Base-by-base conservation (phyloP, 1,140 invertebrate genomes). In the Papilio polyxenes region DNA sequence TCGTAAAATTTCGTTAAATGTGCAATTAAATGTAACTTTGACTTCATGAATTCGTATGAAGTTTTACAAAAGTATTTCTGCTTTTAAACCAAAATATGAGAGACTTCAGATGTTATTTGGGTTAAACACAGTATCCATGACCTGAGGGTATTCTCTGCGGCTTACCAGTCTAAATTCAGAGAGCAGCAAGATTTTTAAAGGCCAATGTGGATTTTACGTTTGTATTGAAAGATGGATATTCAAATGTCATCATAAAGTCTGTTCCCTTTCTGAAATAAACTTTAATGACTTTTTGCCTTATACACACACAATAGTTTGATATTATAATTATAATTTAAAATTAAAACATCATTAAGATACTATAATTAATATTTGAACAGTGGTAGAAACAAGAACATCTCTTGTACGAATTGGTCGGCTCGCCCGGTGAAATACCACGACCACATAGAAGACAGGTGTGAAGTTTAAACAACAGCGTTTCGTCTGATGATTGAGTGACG, bases 101-200 rank as follows among this genome's bases (percentile, higher is more conserved):
- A 37, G 37, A 23, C 65, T n/a, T 37, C 65, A 37, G 23, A 65
- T 23, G 62, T 37, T 69, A 69, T 69, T 37, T 69, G 13, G 65
- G 23, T 69, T 69, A 69, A 69, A 69, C 62, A n/a, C n/a, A 20
- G n/a, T 17, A 69, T 69, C 65, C 65, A 37, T 69, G 65, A 69
- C 65, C 65, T 37, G 65, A 3, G 65, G 65, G 23, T 69, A 69
- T 37, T 69, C 65, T 69, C 65, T 69, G 65, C 31, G 65, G 65
- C 65, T 69, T 69, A 69, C 65, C 11, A 69, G 31, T 69, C 23
- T 69, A 69, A 69, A 69, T 69, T 23, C 65, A 37, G 31, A 37
- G 9, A 37, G 65, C n/a, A 69, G 4, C 11, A 69, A 69, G 65
- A 69, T 37, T 37, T 37, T 69, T 69, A 23, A 69, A 69, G 65